Evolutionary conservation across 2,113 vertebrate genomes (phyloP).

Genomic region (Saguinus midas): DNA sequence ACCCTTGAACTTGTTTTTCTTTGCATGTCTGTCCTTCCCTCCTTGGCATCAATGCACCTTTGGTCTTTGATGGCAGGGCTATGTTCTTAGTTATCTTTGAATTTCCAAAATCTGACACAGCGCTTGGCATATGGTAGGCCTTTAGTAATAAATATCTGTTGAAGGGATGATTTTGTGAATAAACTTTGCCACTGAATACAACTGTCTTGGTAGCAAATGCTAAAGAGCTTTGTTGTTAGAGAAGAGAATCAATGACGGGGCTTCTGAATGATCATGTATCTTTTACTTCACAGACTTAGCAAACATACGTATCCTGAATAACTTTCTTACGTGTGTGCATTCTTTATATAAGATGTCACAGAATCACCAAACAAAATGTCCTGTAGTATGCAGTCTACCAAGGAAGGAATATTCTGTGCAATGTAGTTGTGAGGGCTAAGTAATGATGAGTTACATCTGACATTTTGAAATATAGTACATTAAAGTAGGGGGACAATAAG

Average conservation of each 20-base stretch:
- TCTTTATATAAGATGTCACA: not conserved
- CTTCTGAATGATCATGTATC: not conserved
- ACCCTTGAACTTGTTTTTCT: not conserved
- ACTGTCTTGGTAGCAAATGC: not conserved
- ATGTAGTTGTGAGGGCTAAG: not conserved
- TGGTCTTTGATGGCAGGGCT: not conserved
- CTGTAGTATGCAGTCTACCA: not conserved
- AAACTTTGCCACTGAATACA: not conserved
- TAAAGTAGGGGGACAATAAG: not conserved
- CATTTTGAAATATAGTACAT: not conserved
- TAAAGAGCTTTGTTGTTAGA: not conserved
- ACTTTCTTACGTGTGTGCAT: not conserved
- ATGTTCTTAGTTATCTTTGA: conserved; percentile 1
- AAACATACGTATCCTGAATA: not conserved
- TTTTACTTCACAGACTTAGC: not conserved
- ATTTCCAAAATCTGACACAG: not conserved
- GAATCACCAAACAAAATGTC: not conserved
- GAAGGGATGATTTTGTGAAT: not conserved
- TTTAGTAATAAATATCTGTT: conserved; percentile 22
- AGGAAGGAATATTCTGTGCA: not conserved
- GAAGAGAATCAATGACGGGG: not conserved
- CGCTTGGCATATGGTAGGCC: not conserved
- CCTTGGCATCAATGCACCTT: not conserved
- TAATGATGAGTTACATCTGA: not conserved
- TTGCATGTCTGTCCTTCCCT: not conserved